A percentile compares a stretch with the other conserved stretches of the same genome.
phyloP scores from a whole-genome alignment of 2,888 invertebrate species.

The Deroplatys truncata region DNA sequence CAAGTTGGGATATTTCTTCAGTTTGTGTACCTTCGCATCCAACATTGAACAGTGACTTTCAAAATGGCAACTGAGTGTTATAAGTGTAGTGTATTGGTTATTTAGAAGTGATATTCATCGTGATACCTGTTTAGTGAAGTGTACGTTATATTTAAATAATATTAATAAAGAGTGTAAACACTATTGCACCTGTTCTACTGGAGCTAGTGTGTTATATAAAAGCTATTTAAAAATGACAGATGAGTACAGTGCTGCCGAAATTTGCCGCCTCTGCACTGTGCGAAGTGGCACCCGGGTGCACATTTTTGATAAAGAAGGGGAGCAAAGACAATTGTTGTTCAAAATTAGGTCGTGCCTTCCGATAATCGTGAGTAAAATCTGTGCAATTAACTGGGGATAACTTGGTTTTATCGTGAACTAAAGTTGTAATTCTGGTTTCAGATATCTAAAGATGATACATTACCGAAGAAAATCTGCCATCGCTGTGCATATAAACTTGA shows the following conservation, averaged over 20 bases:
- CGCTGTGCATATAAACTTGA: conserved; percentile 61
- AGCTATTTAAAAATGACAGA: conserved; percentile 43
- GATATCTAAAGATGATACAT: conserved; percentile 67
- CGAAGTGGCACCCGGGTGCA: conserved; percentile 65
- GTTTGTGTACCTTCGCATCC: not conserved
- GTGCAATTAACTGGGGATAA: not conserved
- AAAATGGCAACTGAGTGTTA: not conserved
- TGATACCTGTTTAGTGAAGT: not conserved
- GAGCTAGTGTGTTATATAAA: not conserved
- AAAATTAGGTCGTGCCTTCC: conserved; percentile 66
- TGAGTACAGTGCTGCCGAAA: conserved; percentile 65
- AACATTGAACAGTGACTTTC: not conserved
- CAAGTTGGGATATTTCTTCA: not conserved
- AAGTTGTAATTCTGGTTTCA: conserved; percentile 39
- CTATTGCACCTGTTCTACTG: not conserved
- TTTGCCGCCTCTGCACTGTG: conserved; percentile 66
- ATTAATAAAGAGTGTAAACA: not conserved
- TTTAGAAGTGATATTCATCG: not conserved
- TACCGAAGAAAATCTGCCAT: conserved; percentile 69
- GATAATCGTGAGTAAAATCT: conserved; percentile 57
- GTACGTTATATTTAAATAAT: not conserved
- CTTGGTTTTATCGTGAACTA: not conserved
- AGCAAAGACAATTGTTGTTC: conserved; percentile 64
- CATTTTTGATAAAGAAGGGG: conserved; percentile 68
- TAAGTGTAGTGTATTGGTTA: not conserved